A percentile compares a stretch with the other conserved stretches of the same genome.
phyloP scores from a whole-genome alignment of 2,113 vertebrate species.

The Sinosuthora webbiana region DNA sequence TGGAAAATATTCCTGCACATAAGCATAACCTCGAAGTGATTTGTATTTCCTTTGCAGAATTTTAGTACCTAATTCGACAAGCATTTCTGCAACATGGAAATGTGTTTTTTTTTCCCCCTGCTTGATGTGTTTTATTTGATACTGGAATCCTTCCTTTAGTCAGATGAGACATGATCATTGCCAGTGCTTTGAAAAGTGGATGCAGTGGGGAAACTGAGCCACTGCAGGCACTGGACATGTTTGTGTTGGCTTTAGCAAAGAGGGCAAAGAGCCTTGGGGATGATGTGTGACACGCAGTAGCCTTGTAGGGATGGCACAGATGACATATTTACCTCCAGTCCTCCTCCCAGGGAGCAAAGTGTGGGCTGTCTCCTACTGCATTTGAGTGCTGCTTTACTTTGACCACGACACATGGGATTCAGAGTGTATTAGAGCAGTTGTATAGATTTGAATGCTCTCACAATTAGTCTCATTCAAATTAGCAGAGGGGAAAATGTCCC shows the following conservation, averaged over 20 bases:
- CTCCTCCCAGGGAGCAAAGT: background rate
- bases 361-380: background rate
- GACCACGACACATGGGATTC: rapidly evolving
- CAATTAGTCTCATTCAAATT: background rate
- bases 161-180: background rate
- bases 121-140: background rate
- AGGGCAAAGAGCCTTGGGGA: background rate
- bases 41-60: background rate
- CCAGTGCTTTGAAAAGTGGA: background rate
- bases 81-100: background rate
- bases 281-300: background rate
- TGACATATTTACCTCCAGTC: background rate
- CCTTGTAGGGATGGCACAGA: background rate
- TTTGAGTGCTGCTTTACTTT: background rate
- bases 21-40: background rate
- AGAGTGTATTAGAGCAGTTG: rapidly evolving
- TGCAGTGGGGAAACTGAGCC: background rate
- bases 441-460: rapidly evolving
- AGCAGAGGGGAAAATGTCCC: background rate
- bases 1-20: background rate
- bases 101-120: rapidly evolving
- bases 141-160: background rate
- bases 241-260: background rate
- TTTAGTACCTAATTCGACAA: background rate
- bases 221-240: background rate